phyloP scores from a whole-genome alignment of 2,113 vertebrate genomes.

The Nesospiza acunhae region DNA sequence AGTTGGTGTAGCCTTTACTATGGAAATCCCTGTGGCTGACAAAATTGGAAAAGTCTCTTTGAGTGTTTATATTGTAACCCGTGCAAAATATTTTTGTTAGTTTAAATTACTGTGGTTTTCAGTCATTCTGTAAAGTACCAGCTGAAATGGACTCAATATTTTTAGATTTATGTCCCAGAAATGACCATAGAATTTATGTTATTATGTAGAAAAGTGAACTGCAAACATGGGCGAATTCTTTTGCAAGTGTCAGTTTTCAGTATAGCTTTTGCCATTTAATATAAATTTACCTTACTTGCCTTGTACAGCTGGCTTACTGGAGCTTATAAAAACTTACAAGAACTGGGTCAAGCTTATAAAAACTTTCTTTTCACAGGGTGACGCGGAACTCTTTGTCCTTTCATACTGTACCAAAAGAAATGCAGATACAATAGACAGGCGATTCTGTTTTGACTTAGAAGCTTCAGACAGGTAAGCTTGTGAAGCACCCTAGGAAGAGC shows the following conservation, averaged over 20 bases:
- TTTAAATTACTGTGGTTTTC: background rate
- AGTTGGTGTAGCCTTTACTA: background rate
- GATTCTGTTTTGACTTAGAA: conserved; percentile 97
- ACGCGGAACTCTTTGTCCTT: conserved; percentile 85
- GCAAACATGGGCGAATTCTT: background rate
- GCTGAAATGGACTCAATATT: background rate
- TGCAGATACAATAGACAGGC: conserved; percentile 85
- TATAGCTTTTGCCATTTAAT: background rate
- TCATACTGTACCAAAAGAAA: conserved; percentile 89
- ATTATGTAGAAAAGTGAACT: background rate
- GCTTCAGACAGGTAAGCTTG: conserved; percentile 86
- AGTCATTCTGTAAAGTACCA: background rate
- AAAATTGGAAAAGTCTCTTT: background rate
- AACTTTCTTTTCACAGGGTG: conserved; percentile 81
- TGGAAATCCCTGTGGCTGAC: background rate
- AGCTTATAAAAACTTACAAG: background rate
- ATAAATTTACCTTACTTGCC: background rate
- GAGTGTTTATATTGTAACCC: background rate
- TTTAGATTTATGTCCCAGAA: background rate
- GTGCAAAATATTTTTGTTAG: background rate
- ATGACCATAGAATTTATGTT: background rate
- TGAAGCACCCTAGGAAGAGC: background rate
- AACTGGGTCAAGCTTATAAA: background rate
- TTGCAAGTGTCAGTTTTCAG: background rate
- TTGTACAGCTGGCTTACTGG: background rate